Evolutionary conservation across 2,113 vertebrate genomes (phyloP).

Genomic region (Tiliqua scincoides): DNA sequence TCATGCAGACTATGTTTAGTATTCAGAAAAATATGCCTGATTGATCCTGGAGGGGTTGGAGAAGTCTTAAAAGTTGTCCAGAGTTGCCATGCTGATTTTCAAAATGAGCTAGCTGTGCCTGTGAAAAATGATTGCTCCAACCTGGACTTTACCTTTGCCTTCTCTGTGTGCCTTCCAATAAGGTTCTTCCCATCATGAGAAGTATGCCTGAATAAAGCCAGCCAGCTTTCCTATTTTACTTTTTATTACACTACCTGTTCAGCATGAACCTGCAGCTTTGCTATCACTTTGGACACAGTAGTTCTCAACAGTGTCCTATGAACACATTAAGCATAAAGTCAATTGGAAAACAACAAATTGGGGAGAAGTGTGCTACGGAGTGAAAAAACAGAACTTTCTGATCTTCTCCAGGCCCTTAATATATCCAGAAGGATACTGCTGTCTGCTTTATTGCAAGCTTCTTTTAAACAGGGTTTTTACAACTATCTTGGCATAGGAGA

Average conservation of each 20-base stretch:
- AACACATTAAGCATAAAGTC: fast-evolving
- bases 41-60: background rate
- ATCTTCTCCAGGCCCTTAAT: background rate
- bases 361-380: background rate
- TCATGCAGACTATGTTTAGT: constrained; percentile 29
- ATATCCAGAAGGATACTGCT: background rate
- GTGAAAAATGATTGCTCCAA: background rate
- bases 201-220: constrained; percentile 10
- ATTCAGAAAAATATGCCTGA: background rate
- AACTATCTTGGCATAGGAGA: background rate
- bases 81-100: constrained; percentile 10
- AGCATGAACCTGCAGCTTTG: background rate
- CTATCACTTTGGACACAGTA: background rate
- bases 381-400: background rate
- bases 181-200: constrained; percentile 28
- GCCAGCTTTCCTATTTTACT: background rate
- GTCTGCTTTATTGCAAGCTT: background rate
- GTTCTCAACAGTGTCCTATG: background rate
- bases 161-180: constrained; percentile 3
- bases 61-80: background rate
- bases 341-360: background rate
- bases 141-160: constrained; percentile 4
- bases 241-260: background rate
- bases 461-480: background rate
- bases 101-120: constrained; percentile 18